Percentiles rank a stretch among this genome's conserved stretches.
Conservation (phyloP, 2,888 invertebrate species). For the Drosophila maculinotata region DNA sequence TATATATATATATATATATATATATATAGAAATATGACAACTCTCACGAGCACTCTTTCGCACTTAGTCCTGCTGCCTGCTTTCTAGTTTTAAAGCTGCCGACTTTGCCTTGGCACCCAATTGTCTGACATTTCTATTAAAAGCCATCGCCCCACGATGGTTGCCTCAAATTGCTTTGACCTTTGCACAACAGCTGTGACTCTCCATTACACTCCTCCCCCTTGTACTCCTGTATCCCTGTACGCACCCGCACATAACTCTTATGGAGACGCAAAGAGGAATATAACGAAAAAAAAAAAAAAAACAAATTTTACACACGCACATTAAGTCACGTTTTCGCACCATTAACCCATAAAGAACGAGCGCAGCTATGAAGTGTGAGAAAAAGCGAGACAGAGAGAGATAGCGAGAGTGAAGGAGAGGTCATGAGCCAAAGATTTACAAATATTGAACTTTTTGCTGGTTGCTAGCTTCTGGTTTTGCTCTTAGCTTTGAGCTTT, state of each 20-base stretch:
- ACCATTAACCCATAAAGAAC: slow-evolving; percentile 84
- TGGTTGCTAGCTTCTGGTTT: slow-evolving; percentile 49
- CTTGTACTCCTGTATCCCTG: not conserved
- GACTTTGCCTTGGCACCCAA: slow-evolving; percentile 44
- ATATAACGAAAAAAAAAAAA: slow-evolving; percentile 39
- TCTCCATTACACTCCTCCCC: slow-evolving; percentile 51
- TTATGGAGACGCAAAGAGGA: slow-evolving; percentile 46
- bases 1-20: not conserved
- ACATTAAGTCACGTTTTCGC: slow-evolving; percentile 84
- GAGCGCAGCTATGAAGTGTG: slow-evolving; percentile 32
- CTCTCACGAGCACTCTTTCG: not conserved
- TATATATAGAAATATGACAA: not conserved
- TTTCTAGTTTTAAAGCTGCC: slow-evolving; percentile 43
- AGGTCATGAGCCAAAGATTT: slow-evolving; percentile 63
- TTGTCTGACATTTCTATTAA: slow-evolving; percentile 80
- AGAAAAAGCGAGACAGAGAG: slow-evolving; percentile 6
- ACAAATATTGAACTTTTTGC: slow-evolving; percentile 82
- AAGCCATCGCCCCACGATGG: slow-evolving; percentile 60
- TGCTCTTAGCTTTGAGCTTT: slow-evolving; percentile 69
- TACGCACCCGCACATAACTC: slow-evolving; percentile 66
- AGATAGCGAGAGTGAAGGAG: slow-evolving; percentile 16
- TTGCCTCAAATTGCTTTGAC: slow-evolving; percentile 80
- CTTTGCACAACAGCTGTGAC: slow-evolving; percentile 78
- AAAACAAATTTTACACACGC: slow-evolving; percentile 74
- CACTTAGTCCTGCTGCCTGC: slow-evolving; percentile 5